phyloP scores from a whole-genome alignment of 2,888 invertebrate genomes.

The Polydrusus pterygomalis region DNA sequence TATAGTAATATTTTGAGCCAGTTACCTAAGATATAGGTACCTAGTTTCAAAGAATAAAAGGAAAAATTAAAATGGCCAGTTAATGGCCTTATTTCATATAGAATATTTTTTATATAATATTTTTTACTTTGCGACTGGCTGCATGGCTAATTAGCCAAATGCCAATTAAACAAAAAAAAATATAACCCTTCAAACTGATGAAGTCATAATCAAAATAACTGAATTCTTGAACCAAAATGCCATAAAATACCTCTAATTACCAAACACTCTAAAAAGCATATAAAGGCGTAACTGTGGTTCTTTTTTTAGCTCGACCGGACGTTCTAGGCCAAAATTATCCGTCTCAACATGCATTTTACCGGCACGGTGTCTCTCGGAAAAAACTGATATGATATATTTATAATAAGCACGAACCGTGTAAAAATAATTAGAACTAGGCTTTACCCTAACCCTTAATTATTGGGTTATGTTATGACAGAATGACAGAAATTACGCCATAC shows the following conservation, averaged over 20 bases:
- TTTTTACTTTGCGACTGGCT: no score
- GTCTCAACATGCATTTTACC: constrained; percentile 21
- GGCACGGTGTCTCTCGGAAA: constrained; percentile 4
- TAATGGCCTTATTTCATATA: no score
- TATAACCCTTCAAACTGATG: no score
- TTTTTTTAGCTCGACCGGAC: constrained; percentile 23
- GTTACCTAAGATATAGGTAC: no score
- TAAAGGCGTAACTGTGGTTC: constrained; percentile 7
- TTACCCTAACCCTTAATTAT: constrained; percentile 31
- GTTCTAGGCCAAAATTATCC: constrained; percentile 31
- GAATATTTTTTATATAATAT: no score
- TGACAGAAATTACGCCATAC: constrained; percentile 33
- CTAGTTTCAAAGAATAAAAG: no score
- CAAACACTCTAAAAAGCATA: constrained; percentile 4
- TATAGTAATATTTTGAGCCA: no score
- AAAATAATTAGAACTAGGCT: constrained; percentile 37
- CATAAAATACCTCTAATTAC: constrained; percentile 12
- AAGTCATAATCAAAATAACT: constrained; percentile 1
- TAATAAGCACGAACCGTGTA: constrained; percentile 37
- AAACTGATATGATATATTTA: constrained; percentile 39
- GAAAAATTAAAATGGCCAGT: no score
- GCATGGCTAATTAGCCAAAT: no score
- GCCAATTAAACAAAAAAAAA: no score
- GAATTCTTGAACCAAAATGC: background rate
- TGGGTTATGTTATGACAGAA: constrained; percentile 26